Percentiles rank a stretch among this genome's conserved stretches.
phyloP scores from a whole-genome alignment of 2,113 vertebrate genomes.

The Oncorhynchus clarkii region DNA sequence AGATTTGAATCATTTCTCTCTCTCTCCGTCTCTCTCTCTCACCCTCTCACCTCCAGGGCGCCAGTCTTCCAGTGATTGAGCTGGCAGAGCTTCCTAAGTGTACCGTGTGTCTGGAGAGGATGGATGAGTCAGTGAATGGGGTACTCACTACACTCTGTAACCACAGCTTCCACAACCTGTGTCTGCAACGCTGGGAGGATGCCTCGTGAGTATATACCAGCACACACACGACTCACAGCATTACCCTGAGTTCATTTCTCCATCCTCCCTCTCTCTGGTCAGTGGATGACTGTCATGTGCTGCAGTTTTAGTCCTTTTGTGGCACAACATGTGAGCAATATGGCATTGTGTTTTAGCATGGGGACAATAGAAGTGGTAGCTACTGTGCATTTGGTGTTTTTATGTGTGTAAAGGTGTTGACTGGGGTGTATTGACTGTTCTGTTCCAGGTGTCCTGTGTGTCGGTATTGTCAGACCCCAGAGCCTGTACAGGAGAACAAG shows the following conservation, averaged over 20 bases:
- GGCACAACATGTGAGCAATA: background rate
- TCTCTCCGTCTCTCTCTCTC: background rate
- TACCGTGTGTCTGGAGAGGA: conserved; percentile 95
- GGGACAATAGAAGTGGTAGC: conserved; percentile 20
- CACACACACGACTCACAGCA: background rate
- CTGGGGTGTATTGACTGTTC: conserved; percentile 9
- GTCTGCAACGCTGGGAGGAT: conserved; percentile 97
- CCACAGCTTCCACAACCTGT: conserved; percentile 99
- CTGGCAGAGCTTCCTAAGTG: conserved; percentile 96
- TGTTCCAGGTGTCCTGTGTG: conserved; percentile 92
- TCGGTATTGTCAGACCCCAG: conserved; percentile 95
- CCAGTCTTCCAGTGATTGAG: conserved; percentile 97
- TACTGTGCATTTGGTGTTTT: background rate
- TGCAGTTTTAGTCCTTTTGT: conserved; percentile 24
- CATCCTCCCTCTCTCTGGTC: conserved; percentile 6
- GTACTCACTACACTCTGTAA: conserved; percentile 95
- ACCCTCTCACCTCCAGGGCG: conserved; percentile 75
- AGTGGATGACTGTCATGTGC: conserved; percentile 2
- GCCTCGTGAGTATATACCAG: conserved; percentile 83
- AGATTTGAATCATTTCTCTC: background rate
- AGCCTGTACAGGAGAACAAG: conserved; percentile 97
- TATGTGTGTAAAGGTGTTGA: background rate
- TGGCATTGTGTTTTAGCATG: conserved; percentile 4
- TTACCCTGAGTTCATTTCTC: conserved; percentile 41
- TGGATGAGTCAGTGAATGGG: conserved; percentile 98